Evolutionary conservation across 2,888 invertebrate species (phyloP), one percentile per base, ranked within the genome.

Genomic region (Netelia virgata): DNA sequence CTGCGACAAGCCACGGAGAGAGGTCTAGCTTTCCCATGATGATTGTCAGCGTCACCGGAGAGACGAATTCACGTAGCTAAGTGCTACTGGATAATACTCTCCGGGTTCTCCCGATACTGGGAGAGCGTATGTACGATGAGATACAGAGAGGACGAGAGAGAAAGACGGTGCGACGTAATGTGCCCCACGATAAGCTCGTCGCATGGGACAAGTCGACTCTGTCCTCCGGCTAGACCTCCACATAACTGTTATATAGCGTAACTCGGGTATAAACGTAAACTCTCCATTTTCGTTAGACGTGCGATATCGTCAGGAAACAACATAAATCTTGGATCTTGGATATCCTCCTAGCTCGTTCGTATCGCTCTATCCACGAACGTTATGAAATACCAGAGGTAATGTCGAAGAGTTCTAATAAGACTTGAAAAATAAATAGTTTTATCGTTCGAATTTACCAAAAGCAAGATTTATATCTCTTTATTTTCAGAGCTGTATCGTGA

Each of bases 131-230:
- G 14, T 47, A 47, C 11, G 36, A 36, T 36, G 18, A 68, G 18
- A 50, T 11, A 50, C 18, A 76, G 18, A 14, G 23, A n/a, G 18
- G 5, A 63, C 20, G 70, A 18, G 16, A 20, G 16, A 53, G 61
- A 53, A 16, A 61, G 61, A 70, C 64, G 53, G 76, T 28, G 36
- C 50, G 70, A 75, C 16, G 70, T 79, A 85, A 82, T 75, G 82
- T 76, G 82, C 82, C 78, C 59, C 75, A 57, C 64, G 85, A 85
- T 82, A 85, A 85, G 82, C 79, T 20, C 20, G 72, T 82, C 79
- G 59, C 59, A 72, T 73, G 80, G 68, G 61, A 80, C 83, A 72
- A 66, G 76, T 76, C 70, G 41, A 69, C 74, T 61, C 64, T 11
- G 16, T 18, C 50, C n/a, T 3, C 41, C 28, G 57, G 57, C 57